Base-by-base conservation (phyloP, 2,888 invertebrate species). In the Ichneumoninae sp. region DNA sequence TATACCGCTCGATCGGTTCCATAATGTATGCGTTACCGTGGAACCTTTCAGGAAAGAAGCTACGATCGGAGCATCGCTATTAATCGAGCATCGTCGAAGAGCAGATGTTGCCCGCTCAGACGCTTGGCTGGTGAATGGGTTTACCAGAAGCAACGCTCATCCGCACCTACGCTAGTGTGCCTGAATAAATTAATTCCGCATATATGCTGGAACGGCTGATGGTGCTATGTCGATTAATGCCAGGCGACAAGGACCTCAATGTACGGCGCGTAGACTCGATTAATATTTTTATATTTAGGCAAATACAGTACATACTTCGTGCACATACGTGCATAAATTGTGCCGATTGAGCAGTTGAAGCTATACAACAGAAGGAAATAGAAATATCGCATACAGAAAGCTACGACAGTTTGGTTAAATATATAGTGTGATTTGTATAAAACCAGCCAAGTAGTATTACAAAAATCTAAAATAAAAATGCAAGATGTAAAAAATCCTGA, bases 61-160 rank as follows among this genome's bases (percentile, higher is more conserved):
- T 26, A 26, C 57, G 57, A n/a, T 7, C 22, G 10, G 57, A 22
- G 22, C 10, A 4, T 57, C 57, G 57, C 57, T 26, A 26, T 57
- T 47, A 47, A 57, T 57, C 57, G 57, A 4, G 44, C 71, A 78
- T 75, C 76, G 71, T 78, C 78, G 57, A 77, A 44, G 57, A 47
- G 63, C 81, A 84, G 84, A 74, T 74, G 81, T 74, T 81, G 78
- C 78, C 44, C 78, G 81, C 81, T 81, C 78, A 74, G 66, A 69
- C 54, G 7, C 52, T 73, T 33, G 13, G 44, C 26, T 40, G 70
- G 13, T 36, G 73, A 36, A 76, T 40, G 47, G 57, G 60, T 60
- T 66, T 47, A 57, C 40, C 74, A 57, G 63, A 50, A 54, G 63
- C 60, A 40, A 60, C 60, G 60, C 74, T 78, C 78, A 19, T 36